Percentiles rank a stretch among this genome's conserved stretches.
Evolutionary conservation across 2,113 vertebrate genomes (phyloP).

Genomic region (Silurus meridionalis): DNA sequence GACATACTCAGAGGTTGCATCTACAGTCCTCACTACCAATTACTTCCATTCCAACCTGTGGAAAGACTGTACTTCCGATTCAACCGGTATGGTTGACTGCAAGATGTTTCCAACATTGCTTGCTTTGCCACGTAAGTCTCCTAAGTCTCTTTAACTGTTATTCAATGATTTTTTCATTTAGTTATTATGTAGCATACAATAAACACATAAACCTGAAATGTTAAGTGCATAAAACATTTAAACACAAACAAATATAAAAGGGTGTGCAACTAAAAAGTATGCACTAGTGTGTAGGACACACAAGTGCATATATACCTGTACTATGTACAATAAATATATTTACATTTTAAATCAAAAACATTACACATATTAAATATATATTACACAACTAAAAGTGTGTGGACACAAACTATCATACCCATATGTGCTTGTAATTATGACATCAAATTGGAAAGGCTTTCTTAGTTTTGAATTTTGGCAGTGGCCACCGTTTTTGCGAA

Average conservation of each 20-base stretch:
- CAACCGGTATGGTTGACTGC: constrained; percentile 90
- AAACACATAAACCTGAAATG: background rate
- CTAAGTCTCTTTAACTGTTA: background rate
- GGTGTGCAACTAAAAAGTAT: background rate
- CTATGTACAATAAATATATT: background rate
- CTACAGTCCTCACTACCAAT: constrained; percentile 83
- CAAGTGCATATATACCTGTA: background rate
- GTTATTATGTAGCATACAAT: background rate
- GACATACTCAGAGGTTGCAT: constrained; percentile 87
- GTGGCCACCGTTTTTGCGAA: background rate
- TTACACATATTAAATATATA: background rate
- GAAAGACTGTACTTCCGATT: constrained; percentile 90
- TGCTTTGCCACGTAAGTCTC: constrained; percentile 82
- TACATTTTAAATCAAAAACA: background rate
- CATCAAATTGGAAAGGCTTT: background rate
- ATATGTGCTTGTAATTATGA: too few relatives aligned
- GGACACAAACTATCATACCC: background rate
- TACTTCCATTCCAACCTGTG: constrained; percentile 92
- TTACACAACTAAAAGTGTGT: background rate
- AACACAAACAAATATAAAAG: background rate
- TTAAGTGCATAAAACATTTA: background rate
- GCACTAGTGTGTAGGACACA: background rate
- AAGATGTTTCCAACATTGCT: constrained; percentile 92
- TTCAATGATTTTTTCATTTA: too few relatives aligned
- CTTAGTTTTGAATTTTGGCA: background rate